phyloP scores from a whole-genome alignment of 2,113 vertebrate genomes.

The Illadopsis cleaveri region DNA sequence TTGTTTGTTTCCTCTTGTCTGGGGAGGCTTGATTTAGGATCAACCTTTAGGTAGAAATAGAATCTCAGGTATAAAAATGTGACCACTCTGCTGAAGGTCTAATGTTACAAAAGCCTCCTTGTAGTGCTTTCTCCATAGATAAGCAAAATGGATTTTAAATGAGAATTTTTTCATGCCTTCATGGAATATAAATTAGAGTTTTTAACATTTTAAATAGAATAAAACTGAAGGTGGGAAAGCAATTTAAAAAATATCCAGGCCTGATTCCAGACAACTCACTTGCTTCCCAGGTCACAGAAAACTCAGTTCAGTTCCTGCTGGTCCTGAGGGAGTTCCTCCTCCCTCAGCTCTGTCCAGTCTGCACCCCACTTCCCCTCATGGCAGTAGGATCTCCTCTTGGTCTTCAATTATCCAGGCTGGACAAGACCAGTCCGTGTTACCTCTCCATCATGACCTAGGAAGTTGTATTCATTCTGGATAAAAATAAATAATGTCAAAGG shows the following conservation, averaged over 20 bases:
- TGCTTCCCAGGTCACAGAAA: background rate
- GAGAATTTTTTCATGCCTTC: background rate
- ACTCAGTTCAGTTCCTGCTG: background rate
- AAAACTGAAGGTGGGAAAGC: background rate
- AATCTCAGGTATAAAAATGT: background rate
- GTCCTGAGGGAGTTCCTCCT: background rate
- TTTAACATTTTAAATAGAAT: background rate
- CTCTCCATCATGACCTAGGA: background rate
- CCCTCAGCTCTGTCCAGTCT: background rate
- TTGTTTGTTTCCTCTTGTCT: background rate
- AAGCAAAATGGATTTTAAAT: background rate
- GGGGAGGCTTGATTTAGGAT: background rate
- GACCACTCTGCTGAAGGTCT: background rate
- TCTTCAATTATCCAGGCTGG: background rate
- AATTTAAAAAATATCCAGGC: background rate
- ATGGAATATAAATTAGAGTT: background rate
- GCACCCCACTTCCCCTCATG: background rate
- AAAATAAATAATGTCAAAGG: background rate
- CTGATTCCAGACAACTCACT: background rate
- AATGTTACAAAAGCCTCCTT: background rate
- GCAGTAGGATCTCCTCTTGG: background rate
- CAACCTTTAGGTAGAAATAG: background rate
- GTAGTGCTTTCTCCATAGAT: background rate
- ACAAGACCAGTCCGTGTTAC: fast-evolving
- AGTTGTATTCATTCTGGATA: background rate